Evolutionary conservation across 1,140 invertebrate species (phyloP), one percentile per base, ranked within the genome.

Genomic region (Andricus grossulariae): DNA sequence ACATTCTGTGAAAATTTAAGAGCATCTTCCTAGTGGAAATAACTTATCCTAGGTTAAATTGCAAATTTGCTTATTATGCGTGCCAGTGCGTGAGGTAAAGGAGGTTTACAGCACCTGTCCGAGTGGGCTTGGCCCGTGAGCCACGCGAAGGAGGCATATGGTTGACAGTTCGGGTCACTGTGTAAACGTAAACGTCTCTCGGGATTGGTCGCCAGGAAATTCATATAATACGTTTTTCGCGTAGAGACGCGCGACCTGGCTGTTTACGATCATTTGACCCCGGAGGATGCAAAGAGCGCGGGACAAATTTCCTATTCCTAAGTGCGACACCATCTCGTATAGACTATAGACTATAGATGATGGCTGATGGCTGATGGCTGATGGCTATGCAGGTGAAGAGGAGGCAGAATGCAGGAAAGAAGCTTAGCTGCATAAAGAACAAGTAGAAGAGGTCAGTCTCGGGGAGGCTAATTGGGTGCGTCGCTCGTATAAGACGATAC

Each of bases 41-140:
- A 66, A 66, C 57, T 66, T 32, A 66, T 12, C 21, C 19, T 32
- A 66, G 57, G 25, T 32, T 39, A 39, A 66, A 32, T 66, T 66
- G 32, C 6, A 66, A 66, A 66, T 66, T 66, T 66, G 25, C 32
- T 39, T 39, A 66, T 21, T 13, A 66, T 25, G 57, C 25, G 25
- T 77, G 79, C 75, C 76, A 83, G 79, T 78, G 80, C 84, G 83
- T 80, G 79, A 84, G 81, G 83, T 83, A 86, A 86, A 85, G 19
- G 83, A 84, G 84, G 85, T 86, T 86, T 86, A 84, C 85, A 84
- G 82, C 85, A 86, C 85, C 85, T 86, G 85, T 85, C 84, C 78
- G 81, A 83, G 85, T 84, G 83, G 85, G 83, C 84, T 85, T 85
- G 84, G 83, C 83, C 75, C 60, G 72, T n/a, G 52, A 25, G 21